Evolutionary conservation across 2,797 vertebrate species (phyloP), one percentile per base, ranked within the genome.

Genomic region (Psittacula derbiana): DNA sequence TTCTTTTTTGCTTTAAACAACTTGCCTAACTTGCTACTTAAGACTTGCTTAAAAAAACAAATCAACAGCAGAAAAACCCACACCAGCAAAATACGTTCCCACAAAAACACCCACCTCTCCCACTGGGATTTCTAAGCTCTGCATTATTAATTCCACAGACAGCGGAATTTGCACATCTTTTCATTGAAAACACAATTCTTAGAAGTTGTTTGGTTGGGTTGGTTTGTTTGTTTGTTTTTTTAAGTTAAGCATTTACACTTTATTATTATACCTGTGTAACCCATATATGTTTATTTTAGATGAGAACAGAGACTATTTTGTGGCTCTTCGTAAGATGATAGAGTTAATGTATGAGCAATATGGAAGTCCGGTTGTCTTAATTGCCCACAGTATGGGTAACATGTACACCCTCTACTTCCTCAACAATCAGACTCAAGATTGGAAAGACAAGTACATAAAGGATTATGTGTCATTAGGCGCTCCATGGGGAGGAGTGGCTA

Each of bases 301-400:
- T 98, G 99, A 99, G 97, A 99, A 99, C 15, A 97, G 97, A 95
- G 97, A 98, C 12, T 99, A 99, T 94, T 99, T 99, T 97, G 92
- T 98, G 97, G 97, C 93, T 2, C 98, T 99, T 93, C 98, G 98
- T 96, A 90, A 97, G 97, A 99, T 99, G 99, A 99, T 99, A 30
- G 99, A 99, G 96, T 96, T 98, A 14, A 99, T 99, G 99, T 98
- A 98, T 6, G 96, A 98, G 90, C 98, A 98, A 43, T 98, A 99
- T 8, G 97, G 98, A 1, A 97, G 98, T 65, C 99, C 99, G 0
- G 99, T 99, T 92, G 98, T 99, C 52, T 98, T 99, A 71, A 98
- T 99, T 17, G 99, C 99, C 74, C 99, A 99, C 98, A 99, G 99
- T 66, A 99, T 99, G 99, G 99, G 99, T n/a, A 99, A 99, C 92